These are phyloP conservation scores for Aproaerema taeniolella DNA, from an alignment of 2,888 invertebrate species.

Conservation along the genomic window DNA sequence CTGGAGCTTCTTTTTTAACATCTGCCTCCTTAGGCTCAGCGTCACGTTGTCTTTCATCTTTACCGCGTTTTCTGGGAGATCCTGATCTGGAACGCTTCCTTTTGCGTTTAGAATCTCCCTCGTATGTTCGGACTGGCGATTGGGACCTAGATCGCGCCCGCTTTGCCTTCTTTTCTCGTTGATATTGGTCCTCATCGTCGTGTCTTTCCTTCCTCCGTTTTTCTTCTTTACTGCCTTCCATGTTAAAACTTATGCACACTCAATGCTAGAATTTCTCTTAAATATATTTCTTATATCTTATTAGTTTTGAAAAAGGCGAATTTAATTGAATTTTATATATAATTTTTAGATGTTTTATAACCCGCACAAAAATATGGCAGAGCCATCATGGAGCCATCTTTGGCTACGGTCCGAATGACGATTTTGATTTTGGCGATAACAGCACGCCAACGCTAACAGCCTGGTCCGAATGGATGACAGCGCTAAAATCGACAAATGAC, in stretches of 20 bases:
- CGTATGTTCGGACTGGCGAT: constrained; percentile 34
- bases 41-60: constrained; percentile 39
- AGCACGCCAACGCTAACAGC: too few species aligned
- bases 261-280: neutral
- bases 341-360: too few species aligned
- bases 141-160: constrained; percentile 45
- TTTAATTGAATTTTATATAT: too few species aligned
- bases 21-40: constrained; percentile 28
- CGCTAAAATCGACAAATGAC: too few species aligned
- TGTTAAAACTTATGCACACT: too few species aligned
- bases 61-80: constrained; percentile 35
- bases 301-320: too few species aligned
- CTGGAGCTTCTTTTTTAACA: constrained; percentile 39
- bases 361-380: too few species aligned
- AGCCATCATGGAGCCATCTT: too few species aligned
- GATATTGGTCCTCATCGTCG: constrained; percentile 9
- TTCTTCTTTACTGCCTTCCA: constrained; percentile 11
- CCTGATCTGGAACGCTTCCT: constrained; percentile 49
- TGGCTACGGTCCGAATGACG: too few species aligned
- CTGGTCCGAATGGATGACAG: too few species aligned
- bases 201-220: constrained; percentile 15
- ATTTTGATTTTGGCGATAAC: too few species aligned
- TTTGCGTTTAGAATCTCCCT: constrained; percentile 45
- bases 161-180: constrained; percentile 37
- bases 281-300: too few species aligned